Evolutionary conservation across 2,113 vertebrate species (phyloP), one percentile per base, ranked within the genome.

Genomic region (Potamarius usumacintae): DNA sequence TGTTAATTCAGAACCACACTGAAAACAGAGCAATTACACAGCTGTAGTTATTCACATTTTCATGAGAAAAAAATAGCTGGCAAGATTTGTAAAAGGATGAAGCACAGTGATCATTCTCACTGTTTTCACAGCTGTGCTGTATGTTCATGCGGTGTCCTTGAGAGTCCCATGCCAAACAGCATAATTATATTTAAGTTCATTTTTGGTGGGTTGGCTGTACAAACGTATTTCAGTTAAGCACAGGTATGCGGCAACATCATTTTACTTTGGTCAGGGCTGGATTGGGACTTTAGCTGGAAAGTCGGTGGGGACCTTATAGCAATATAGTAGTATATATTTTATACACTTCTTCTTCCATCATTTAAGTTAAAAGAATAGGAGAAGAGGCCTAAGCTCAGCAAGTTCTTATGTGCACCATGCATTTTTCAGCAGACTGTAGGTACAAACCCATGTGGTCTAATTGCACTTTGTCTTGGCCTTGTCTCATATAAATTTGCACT

Each of bases 41-140:
- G 67, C 17, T 87, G 80, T 76, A 80, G 17, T 34, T 18, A 20
- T 58, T 30, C 15, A 34, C 7, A 18, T 58, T 80, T 80, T 4
- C 55, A 3, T 80, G 17, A 8, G 7, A 10, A 10, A 10, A 5
- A 8, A 17, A 57, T 14, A 57, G 14, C 50, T 55, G n/a, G n/a
- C 48, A 14, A 52, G 72, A 76, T 42, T 15, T 8, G 42, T 7
- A 42, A 67, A 58, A 79, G 72, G 12, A 34, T 80, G 62, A 58
- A 52, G n/a, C 60, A 52, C 20, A 5, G 9, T 52, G 42, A 48
- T 65, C 7, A 11, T 27, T 18, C 76, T 77, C n/a, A 30, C 6
- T 57, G 57, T 80, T 87, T 69, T 34, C 85, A 86, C 50, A 80
- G 60, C 76, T 72, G 30, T 8, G 15, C 7, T 85, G 20, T 34